Conservation (phyloP, 64 coral and sea anemone species). For the Porites australiensis region DNA sequence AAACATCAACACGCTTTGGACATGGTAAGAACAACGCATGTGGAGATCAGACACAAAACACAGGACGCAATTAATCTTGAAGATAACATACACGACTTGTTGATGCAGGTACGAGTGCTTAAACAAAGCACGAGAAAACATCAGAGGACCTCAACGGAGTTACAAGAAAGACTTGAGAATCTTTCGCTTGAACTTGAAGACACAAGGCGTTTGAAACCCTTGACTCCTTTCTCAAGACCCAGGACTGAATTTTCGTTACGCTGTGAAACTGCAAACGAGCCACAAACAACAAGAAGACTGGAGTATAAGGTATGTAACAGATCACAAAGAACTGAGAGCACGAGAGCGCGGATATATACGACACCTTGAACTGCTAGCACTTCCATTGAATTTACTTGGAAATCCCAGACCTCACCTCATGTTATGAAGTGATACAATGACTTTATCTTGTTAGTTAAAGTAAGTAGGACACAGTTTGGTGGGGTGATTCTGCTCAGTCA, state of each 20-base stretch:
- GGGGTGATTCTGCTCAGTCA: no score
- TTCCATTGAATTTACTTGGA: no score
- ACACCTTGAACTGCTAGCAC: no score
- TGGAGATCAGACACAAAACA: slow-evolving; percentile 83
- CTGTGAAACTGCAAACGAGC: not conserved
- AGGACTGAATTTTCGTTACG: not conserved
- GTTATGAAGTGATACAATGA: no score
- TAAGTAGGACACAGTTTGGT: no score
- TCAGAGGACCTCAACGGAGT: slow-evolving; percentile 58
- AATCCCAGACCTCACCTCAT: no score
- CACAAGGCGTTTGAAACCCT: slow-evolving; percentile 78
- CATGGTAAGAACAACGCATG: slow-evolving; percentile 74
- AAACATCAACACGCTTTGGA: slow-evolving; percentile 82
- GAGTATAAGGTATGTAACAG: slow-evolving; percentile 55
- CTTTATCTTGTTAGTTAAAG: no score
- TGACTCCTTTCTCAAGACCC: slow-evolving; percentile 35
- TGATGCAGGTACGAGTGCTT: slow-evolving; percentile 73
- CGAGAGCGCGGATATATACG: no score
- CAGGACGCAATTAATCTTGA: slow-evolving; percentile 72
- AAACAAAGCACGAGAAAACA: slow-evolving; percentile 74
- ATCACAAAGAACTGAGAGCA: not conserved
- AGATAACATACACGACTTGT: slow-evolving; percentile 79
- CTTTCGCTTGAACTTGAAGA: slow-evolving; percentile 68
- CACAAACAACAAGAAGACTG: slow-evolving; percentile 17
- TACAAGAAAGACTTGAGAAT: slow-evolving; percentile 86